Percentiles rank a stretch among this genome's conserved stretches.
These are phyloP conservation scores for Pandemis cinnamomeana DNA, from an alignment of 2,888 invertebrate genomes.

Conservation along the genomic window DNA sequence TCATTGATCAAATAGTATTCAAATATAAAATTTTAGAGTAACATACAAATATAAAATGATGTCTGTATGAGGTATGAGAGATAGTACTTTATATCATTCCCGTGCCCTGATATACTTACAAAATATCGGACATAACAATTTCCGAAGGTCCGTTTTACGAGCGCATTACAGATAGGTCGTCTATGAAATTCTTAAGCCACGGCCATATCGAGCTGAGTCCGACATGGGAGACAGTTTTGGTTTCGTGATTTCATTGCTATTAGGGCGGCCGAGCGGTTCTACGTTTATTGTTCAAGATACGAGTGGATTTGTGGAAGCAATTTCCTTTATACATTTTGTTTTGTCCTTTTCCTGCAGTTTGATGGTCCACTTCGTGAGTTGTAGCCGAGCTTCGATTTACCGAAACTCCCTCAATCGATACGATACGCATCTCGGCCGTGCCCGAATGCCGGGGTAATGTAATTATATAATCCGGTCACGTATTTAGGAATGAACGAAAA, in stretches of 20 bases:
- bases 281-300: constrained; percentile 84
- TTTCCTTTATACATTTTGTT: constrained; percentile 85
- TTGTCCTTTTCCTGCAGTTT: constrained; percentile 84
- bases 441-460: constrained; percentile 65
- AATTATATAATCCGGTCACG: constrained; percentile 79
- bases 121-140: constrained; percentile 37
- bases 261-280: constrained; percentile 78
- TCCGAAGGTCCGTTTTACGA: constrained; percentile 43
- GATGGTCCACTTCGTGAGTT: constrained; percentile 81
- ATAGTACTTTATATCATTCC: constrained; percentile 1
- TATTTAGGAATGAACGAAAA: constrained; percentile 72
- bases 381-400: constrained; percentile 79
- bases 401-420: constrained; percentile 72
- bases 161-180: constrained; percentile 56
- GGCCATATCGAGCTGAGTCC: constrained; percentile 63
- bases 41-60: neutral
- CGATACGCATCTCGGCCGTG: constrained; percentile 75
- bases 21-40: neutral
- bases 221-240: constrained; percentile 80
- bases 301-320: constrained; percentile 85
- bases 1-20: neutral
- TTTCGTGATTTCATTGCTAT: constrained; percentile 85
- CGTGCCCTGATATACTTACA: constrained; percentile 16
- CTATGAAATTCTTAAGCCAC: constrained; percentile 67
- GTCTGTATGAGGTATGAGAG: neutral